Percentiles rank a stretch among this genome's conserved stretches.
Evolutionary conservation across 2,113 vertebrate species (phyloP).

Genomic region (Trachemys scripta): DNA sequence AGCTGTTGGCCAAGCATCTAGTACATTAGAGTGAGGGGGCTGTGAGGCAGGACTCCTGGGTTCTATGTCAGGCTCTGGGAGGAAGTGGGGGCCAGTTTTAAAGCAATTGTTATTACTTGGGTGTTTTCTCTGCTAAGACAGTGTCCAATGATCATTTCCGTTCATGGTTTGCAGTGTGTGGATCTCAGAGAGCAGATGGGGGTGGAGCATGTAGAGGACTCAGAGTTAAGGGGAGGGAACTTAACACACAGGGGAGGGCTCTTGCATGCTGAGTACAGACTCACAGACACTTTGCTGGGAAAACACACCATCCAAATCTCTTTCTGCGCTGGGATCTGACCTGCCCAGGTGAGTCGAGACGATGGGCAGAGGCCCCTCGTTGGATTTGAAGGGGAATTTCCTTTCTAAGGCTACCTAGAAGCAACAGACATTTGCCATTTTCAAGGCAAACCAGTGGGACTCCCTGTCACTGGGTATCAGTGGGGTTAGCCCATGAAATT

Average conservation of each 20-base stretch:
- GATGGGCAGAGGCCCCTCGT: not conserved
- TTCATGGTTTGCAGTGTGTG: not conserved
- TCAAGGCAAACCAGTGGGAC: not conserved
- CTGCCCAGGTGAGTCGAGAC: not conserved
- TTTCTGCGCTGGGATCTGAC: not conserved
- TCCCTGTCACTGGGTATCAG: no score
- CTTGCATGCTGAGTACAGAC: not conserved
- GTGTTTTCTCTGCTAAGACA: not conserved
- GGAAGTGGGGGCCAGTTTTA: not conserved
- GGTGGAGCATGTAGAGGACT: not conserved
- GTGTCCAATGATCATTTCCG: not conserved
- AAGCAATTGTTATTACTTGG: not conserved
- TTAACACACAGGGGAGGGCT: not conserved
- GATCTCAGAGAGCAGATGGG: not conserved
- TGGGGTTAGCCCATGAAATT: no score
- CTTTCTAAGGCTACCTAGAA: not conserved
- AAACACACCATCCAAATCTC: not conserved
- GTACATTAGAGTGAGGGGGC: no score
- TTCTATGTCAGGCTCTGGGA: no score
- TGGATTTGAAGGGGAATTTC: not conserved
- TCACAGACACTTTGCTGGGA: not conserved
- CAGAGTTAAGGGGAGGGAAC: not conserved
- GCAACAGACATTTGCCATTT: not conserved
- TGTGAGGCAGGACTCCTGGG: no score
- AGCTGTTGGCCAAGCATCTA: no score